Conservation (phyloP, 2,797 vertebrate species). For the Pseudocheirus occidentalis region DNA sequence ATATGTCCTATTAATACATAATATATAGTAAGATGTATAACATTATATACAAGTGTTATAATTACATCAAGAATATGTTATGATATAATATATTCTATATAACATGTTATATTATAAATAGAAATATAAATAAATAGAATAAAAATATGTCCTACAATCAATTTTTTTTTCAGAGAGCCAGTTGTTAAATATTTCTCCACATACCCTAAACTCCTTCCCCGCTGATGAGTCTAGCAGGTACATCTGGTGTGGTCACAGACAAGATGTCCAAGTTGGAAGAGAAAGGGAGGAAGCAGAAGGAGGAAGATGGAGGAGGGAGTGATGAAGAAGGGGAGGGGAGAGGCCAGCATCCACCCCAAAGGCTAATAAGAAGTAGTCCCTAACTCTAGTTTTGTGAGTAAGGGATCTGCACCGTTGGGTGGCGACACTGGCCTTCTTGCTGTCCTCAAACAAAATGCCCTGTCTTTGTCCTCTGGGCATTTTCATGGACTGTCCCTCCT, state of each 20-base stretch:
- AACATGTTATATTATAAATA: no score
- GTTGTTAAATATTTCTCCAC: background rate
- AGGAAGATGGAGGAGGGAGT: background rate
- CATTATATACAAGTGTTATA: no score
- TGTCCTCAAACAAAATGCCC: background rate
- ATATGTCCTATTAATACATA: no score
- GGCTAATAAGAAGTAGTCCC: background rate
- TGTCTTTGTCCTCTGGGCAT: background rate
- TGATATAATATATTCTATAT: no score
- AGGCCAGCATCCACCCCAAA: background rate
- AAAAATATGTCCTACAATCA: background rate
- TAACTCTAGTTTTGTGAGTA: no score
- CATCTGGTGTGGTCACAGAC: background rate
- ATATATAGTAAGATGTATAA: no score
- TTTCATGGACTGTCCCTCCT: no score
- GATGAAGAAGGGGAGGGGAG: background rate
- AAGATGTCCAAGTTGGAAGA: background rate
- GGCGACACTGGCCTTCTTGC: background rate
- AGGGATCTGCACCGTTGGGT: background rate
- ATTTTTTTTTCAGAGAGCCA: background rate
- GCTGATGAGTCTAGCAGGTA: background rate
- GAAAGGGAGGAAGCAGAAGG: background rate
- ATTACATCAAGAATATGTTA: no score
- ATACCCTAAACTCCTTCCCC: background rate
- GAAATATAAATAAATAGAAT: background rate